phyloP scores from a whole-genome alignment of 2,888 invertebrate genomes.

The Unio pictorum region DNA sequence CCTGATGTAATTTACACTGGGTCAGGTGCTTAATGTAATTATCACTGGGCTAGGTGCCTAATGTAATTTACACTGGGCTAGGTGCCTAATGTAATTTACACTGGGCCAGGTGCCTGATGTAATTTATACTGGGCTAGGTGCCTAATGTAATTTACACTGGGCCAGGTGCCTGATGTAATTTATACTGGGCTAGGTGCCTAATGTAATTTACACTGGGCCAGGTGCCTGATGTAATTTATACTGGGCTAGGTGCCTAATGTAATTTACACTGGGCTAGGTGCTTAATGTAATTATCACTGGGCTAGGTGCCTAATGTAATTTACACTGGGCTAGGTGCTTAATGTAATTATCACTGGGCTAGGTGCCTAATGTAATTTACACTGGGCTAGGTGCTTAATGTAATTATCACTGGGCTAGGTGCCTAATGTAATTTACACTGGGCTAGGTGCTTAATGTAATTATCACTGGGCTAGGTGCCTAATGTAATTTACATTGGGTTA shows the following conservation, averaged over 20 bases:
- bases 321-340: not conserved
- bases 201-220: not conserved
- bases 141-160: too few species aligned
- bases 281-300: not conserved
- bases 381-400: too few species aligned
- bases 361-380: not conserved
- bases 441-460: too few species aligned
- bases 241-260: not conserved
- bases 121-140: too few species aligned
- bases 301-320: not conserved
- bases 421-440: too few species aligned
- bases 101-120: too few species aligned
- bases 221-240: not conserved
- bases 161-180: too few species aligned
- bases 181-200: too few species aligned
- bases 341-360: too few species aligned
- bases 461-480: too few species aligned
- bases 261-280: not conserved
- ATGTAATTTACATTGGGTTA: not conserved
- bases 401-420: too few species aligned
- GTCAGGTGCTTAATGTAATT: not conserved
- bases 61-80: not conserved
- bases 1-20: not conserved
- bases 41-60: not conserved
- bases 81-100: not conserved